Conservation (phyloP, 2,797 vertebrate species). For the Gymnothorax javanicus region DNA sequence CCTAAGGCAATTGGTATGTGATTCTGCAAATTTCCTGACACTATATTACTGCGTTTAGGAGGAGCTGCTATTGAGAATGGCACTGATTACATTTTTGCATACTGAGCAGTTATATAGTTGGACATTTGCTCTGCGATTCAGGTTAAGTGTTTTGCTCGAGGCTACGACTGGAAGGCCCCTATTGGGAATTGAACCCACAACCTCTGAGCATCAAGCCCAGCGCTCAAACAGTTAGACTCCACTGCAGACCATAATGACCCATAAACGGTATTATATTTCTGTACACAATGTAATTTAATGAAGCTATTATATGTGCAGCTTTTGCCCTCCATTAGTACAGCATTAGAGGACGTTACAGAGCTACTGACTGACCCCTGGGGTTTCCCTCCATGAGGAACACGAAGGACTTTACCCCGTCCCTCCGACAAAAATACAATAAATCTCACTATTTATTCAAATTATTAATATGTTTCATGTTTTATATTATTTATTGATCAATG, state of each 20-base stretch:
- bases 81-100: background rate
- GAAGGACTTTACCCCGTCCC: background rate
- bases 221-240: background rate
- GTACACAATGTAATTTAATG: background rate
- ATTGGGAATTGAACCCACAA: background rate
- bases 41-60: background rate
- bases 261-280: constrained; percentile 1
- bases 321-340: background rate
- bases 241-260: background rate
- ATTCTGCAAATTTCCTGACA: background rate
- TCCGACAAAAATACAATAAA: background rate
- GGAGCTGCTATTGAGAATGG: background rate
- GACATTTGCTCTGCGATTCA: background rate
- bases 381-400: background rate
- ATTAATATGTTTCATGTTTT: background rate
- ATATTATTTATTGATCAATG: background rate
- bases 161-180: background rate
- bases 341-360: background rate
- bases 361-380: background rate
- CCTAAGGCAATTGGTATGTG: background rate
- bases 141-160: background rate
- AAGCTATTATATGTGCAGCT: background rate
- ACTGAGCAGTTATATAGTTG: background rate
- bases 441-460: background rate
- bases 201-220: background rate